These are phyloP conservation scores for Formica selysi DNA, from an alignment of 1,140 invertebrate genomes.

Conservation along the genomic window DNA sequence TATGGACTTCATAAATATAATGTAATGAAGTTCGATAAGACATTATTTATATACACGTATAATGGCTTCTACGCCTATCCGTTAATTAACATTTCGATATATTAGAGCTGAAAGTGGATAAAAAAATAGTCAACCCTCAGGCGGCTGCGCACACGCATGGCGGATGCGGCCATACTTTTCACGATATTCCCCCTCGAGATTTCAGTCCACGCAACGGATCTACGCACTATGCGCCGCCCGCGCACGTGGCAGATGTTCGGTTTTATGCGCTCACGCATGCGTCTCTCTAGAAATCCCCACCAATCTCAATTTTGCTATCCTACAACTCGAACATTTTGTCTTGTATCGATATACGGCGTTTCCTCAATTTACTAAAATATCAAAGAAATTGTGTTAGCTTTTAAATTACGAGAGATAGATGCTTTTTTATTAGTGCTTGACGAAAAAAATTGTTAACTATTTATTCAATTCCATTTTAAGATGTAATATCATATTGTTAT, in stretches of 20 bases:
- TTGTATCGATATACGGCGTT: slow-evolving; percentile 27
- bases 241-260: slow-evolving; percentile 81
- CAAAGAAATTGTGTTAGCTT: slow-evolving; percentile 5
- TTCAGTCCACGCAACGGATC: slow-evolving; percentile 73
- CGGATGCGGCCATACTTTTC: slow-evolving; percentile 81
- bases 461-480: slow-evolving; percentile 3
- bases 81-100: slow-evolving; percentile 15
- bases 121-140: slow-evolving; percentile 19
- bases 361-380: slow-evolving; percentile 7
- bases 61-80: slow-evolving; percentile 7
- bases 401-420: background rate
- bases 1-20: slow-evolving; percentile 27
- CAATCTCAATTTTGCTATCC: slow-evolving; percentile 48
- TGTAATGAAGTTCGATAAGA: slow-evolving; percentile 28
- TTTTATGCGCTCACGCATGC: slow-evolving; percentile 78
- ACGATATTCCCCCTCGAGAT: slow-evolving; percentile 76
- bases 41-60: background rate
- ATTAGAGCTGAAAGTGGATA: background rate
- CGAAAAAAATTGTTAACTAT: slow-evolving; percentile 22
- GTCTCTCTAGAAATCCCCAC: slow-evolving; percentile 54
- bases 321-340: slow-evolving; percentile 8
- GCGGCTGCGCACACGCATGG: slow-evolving; percentile 73
- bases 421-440: background rate
- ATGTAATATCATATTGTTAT: background rate
- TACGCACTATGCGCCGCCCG: slow-evolving; percentile 78